Conservation (phyloP, 1,140 invertebrate species). For the Sinella curviseta region DNA sequence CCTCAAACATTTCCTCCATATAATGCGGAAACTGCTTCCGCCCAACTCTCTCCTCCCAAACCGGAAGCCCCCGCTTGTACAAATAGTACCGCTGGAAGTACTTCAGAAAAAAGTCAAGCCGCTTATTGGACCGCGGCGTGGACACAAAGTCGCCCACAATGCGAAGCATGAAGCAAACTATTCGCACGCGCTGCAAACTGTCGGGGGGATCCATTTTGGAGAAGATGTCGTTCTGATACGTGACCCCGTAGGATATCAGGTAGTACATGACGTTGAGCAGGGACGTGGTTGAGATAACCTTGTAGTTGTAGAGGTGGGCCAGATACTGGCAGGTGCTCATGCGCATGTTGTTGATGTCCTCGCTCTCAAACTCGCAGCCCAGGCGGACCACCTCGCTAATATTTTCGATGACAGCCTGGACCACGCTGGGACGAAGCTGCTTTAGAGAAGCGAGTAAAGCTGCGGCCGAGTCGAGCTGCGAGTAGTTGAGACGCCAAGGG, state of each 20-base stretch:
- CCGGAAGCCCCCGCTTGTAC: conserved; percentile 75
- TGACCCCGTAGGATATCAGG: conserved; percentile 88
- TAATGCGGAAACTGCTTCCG: conserved; percentile 74
- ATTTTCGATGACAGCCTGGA: not conserved
- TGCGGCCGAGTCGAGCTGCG: not conserved
- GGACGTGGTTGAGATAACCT: conserved; percentile 39
- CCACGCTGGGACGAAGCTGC: not conserved
- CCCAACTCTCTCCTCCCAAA: conserved; percentile 66
- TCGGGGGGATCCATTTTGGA: conserved; percentile 85
- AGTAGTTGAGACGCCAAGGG: not conserved
- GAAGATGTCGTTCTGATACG: conserved; percentile 63
- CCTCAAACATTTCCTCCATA: conserved; percentile 80
- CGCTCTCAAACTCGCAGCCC: not conserved
- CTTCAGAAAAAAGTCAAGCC: conserved; percentile 89
- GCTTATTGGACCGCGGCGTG: conserved; percentile 84
- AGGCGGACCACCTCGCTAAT: not conserved
- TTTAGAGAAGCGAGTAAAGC: not conserved
- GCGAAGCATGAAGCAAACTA: conserved; percentile 87
- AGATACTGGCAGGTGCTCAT: not conserved
- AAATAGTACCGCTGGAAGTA: conserved; percentile 88
- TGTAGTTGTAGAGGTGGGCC: not conserved
- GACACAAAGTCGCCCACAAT: conserved; percentile 92
- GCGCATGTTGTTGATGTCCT: not conserved
- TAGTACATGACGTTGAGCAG: conserved; percentile 77
- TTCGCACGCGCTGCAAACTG: conserved; percentile 80